phyloP scores from a whole-genome alignment of 2,113 vertebrate genomes.

The Oreochromis tanganicae region DNA sequence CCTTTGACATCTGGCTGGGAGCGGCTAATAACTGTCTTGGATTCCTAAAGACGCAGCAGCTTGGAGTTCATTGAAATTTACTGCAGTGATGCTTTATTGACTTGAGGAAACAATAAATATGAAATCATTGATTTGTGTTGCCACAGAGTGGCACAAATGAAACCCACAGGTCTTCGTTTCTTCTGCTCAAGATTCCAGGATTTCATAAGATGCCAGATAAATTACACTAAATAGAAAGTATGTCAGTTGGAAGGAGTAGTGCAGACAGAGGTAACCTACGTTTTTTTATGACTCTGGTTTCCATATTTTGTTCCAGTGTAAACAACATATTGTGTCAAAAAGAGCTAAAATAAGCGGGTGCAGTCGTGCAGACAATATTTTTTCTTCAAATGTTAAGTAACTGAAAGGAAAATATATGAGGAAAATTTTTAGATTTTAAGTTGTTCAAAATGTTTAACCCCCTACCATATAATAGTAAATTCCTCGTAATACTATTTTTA shows the following conservation, averaged over 20 bases:
- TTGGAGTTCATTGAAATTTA: background rate
- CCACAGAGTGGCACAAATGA: background rate
- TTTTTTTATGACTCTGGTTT: background rate
- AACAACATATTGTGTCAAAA: background rate
- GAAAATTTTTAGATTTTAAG: background rate
- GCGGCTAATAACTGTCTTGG: slow-evolving; percentile 40
- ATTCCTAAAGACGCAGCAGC: background rate
- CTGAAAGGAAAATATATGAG: background rate
- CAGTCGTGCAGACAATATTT: background rate
- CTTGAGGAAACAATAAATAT: background rate
- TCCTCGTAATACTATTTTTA: background rate
- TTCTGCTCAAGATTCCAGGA: background rate
- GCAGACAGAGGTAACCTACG: background rate
- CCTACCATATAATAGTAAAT: background rate
- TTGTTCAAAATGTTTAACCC: background rate
- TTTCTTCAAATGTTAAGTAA: background rate
- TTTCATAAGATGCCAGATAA: background rate
- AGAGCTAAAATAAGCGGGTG: background rate
- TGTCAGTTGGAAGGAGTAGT: background rate
- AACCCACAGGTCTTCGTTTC: background rate
- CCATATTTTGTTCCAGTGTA: background rate
- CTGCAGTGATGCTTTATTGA: background rate
- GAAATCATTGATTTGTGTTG: background rate
- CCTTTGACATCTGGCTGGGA: slow-evolving; percentile 29
- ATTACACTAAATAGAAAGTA: background rate